These are phyloP conservation scores for Heterochromis multidens DNA, from an alignment of 2,113 vertebrate genomes.

Conservation along the genomic window DNA sequence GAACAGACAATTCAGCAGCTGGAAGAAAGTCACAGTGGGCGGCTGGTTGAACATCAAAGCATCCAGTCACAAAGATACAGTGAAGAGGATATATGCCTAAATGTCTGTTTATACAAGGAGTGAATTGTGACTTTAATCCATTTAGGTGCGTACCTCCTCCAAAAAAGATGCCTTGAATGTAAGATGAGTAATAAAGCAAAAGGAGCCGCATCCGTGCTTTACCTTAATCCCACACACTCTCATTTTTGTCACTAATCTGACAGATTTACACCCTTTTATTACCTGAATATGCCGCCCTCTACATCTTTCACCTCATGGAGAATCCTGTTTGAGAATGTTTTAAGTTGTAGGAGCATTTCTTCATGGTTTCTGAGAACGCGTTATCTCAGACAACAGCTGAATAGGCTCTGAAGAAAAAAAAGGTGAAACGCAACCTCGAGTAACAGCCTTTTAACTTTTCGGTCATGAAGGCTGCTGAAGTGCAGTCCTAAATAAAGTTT, in stretches of 20 bases:
- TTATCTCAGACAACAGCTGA: constrained; percentile 57
- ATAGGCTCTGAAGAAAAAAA: constrained; percentile 28
- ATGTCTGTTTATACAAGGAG: constrained; percentile 50
- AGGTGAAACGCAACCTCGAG: background rate
- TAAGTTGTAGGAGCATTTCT: constrained; percentile 41
- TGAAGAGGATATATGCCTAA: constrained; percentile 56
- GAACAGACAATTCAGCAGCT: constrained; percentile 51
- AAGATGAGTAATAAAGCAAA: constrained; percentile 66
- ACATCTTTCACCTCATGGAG: constrained; percentile 49
- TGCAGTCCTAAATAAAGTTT: constrained; percentile 38
- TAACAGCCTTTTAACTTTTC: constrained; percentile 22
- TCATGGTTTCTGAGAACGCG: constrained; percentile 12
- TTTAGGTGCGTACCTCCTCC: constrained; percentile 59
- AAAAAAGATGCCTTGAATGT: constrained; percentile 53
- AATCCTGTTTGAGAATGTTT: constrained; percentile 38
- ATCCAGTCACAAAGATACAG: constrained; percentile 52
- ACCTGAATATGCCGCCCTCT: constrained; percentile 61
- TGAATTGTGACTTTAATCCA: constrained; percentile 72
- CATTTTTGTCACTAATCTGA: constrained; percentile 69
- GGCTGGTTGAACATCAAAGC: constrained; percentile 68
- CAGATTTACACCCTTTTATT: constrained; percentile 69
- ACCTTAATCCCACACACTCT: constrained; percentile 69
- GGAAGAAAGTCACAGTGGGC: constrained; percentile 65
- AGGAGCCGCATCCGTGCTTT: constrained; percentile 53
- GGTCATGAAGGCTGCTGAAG: background rate